A percentile compares a stretch with the other conserved stretches of the same genome.
Evolutionary conservation across 2,797 vertebrate genomes (phyloP).

Genomic region (Notoglanidium macrostoma): DNA sequence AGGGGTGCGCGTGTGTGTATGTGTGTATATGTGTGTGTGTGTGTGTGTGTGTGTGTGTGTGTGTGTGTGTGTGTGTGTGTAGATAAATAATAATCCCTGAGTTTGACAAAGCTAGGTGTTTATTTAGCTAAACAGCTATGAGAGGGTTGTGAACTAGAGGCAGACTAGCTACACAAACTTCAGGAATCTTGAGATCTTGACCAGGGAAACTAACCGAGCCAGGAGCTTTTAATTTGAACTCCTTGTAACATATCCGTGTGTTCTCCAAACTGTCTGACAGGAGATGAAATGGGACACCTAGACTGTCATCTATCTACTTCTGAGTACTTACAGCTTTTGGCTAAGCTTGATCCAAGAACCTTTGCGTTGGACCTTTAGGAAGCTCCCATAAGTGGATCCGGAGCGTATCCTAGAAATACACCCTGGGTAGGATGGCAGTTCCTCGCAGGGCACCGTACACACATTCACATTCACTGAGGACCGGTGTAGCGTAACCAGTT

Average conservation of each 20-base stretch:
- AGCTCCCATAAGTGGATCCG: not conserved
- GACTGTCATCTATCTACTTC: too few species aligned
- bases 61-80: not conserved
- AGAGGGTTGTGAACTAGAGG: not conserved
- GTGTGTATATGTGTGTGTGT: not conserved
- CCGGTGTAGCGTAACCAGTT: not conserved
- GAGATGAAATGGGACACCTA: too few species aligned
- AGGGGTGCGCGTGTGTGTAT: not conserved
- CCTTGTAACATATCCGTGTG: not conserved
- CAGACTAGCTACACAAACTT: not conserved
- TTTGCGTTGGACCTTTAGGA: not conserved
- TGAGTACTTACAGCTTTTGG: too few species aligned
- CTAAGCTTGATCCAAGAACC: not conserved
- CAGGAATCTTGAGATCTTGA: not conserved
- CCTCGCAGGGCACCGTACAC: not conserved
- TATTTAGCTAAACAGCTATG: not conserved
- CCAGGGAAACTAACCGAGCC: not conserved
- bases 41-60: not conserved
- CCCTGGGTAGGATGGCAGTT: not conserved
- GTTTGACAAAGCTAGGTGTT: too few species aligned
- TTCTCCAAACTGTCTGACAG: not conserved
- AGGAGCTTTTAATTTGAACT: not conserved
- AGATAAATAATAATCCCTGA: not conserved
- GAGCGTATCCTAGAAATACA: too few species aligned
- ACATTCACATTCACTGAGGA: not conserved